Conservation (phyloP, 2,113 vertebrate genomes). For the Scomber scombrus region DNA sequence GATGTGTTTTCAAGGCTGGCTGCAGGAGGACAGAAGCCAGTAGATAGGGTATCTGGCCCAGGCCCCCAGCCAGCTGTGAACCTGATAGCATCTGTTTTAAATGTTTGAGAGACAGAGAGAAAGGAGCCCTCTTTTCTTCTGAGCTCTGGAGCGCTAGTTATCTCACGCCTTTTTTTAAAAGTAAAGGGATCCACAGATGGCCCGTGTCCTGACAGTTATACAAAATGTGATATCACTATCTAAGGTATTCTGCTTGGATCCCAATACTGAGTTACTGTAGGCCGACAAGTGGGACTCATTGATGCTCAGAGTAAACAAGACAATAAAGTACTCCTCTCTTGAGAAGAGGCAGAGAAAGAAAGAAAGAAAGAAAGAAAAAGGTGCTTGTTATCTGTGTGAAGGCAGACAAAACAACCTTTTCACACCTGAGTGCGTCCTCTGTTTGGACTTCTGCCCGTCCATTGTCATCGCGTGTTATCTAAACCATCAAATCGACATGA, state of each 20-base stretch:
- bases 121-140: conserved; percentile 66
- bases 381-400: conserved; percentile 57
- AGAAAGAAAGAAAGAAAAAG: conserved; percentile 35
- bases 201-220: conserved; percentile 69
- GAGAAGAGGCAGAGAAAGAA: conserved; percentile 41
- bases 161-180: conserved; percentile 72
- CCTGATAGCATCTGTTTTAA: conserved; percentile 84
- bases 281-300: conserved; percentile 45
- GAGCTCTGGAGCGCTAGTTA: conserved; percentile 74
- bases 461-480: conserved; percentile 60
- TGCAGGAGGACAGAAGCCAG: conserved; percentile 66
- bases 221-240: conserved; percentile 70
- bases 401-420: conserved; percentile 80
- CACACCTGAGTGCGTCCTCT: conserved; percentile 66
- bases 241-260: conserved; percentile 54
- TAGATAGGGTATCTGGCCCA: conserved; percentile 72
- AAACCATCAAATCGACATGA: conserved; percentile 63
- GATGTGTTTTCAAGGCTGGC: conserved; percentile 77
- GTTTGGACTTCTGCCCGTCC: conserved; percentile 33
- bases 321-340: conserved; percentile 37
- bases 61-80: conserved; percentile 78
- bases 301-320: conserved; percentile 64
- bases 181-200: conserved; percentile 76
- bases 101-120: conserved; percentile 56
- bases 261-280: conserved; percentile 50